A percentile compares a stretch with the other conserved stretches of the same genome.
These are phyloP conservation scores for Apteryx mantelli DNA, from an alignment of 2,113 vertebrate genomes.

Conservation along the genomic window DNA sequence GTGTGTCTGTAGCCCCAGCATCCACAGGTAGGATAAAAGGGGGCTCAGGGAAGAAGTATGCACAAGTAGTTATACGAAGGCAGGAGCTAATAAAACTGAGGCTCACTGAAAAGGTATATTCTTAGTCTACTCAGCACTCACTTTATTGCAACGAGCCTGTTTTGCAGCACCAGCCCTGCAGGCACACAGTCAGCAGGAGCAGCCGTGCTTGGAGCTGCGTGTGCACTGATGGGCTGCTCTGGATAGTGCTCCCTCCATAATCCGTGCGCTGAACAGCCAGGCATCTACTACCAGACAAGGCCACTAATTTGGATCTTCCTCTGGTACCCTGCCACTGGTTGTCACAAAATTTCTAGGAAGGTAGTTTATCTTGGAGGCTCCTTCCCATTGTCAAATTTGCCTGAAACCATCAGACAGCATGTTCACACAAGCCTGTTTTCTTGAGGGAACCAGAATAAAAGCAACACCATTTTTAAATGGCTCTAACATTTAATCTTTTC, in stretches of 20 bases:
- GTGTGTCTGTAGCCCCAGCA: too few relatives aligned
- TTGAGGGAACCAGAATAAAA: neutral
- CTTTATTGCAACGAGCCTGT: neutral
- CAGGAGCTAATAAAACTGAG: neutral
- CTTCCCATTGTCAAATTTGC: neutral
- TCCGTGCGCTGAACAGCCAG: neutral
- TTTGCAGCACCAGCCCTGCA: neutral
- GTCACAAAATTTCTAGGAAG: neutral
- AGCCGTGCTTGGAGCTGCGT: rapidly evolving
- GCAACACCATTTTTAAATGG: neutral
- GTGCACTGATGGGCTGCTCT: neutral
- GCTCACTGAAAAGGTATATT: neutral
- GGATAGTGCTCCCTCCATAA: neutral
- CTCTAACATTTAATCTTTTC: neutral
- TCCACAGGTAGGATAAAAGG: too few relatives aligned
- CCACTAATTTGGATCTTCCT: neutral
- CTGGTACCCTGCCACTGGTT: neutral
- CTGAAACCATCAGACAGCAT: neutral
- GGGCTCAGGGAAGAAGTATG: neutral
- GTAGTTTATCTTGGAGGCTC: neutral
- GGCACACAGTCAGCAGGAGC: neutral
- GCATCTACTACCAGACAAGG: neutral
- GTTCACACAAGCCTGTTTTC: neutral
- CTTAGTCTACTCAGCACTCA: neutral
- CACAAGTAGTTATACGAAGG: neutral